Evolutionary conservation across 2,113 vertebrate genomes (phyloP).

Genomic region (Alligator mississippiensis): DNA sequence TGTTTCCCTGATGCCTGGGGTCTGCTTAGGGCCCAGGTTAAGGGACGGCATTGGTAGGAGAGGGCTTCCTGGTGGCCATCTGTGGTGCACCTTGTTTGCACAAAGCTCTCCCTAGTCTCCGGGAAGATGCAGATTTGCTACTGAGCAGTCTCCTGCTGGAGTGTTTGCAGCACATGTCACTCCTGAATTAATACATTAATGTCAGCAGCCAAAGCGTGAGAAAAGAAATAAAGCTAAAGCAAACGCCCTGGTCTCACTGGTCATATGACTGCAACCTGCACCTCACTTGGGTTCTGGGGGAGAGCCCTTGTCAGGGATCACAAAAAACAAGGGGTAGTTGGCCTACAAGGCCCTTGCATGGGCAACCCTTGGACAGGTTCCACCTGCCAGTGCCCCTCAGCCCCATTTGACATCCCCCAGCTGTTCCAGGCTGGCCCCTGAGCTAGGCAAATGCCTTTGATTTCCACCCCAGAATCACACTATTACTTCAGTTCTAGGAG

Average conservation of each 20-base stretch:
- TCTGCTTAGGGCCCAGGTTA: too few relatives aligned
- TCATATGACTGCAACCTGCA: rapidly evolving
- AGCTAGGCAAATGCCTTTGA: not conserved
- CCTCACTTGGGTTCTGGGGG: not conserved
- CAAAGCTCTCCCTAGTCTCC: not conserved
- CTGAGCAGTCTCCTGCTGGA: rapidly evolving
- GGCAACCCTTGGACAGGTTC: not conserved
- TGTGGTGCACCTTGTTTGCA: not conserved
- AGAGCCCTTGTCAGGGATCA: not conserved
- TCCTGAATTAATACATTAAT: not conserved
- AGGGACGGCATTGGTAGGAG: not conserved
- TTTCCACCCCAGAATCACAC: not conserved
- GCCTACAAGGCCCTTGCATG: not conserved
- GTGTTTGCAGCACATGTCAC: not conserved
- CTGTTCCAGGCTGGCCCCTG: not conserved
- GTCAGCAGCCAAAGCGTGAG: rapidly evolving
- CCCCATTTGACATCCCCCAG: not conserved
- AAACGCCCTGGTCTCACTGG: rapidly evolving
- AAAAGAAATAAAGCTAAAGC: constrained; percentile 34
- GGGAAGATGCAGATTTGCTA: not conserved
- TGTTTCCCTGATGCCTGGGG: too few relatives aligned
- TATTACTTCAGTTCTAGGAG: not conserved
- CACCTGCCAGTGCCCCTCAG: not conserved
- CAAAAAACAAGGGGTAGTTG: not conserved
- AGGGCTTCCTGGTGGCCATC: too few relatives aligned